Base-by-base conservation (phyloP, 2,113 vertebrate genomes). In the Scalopus aquaticus region DNA sequence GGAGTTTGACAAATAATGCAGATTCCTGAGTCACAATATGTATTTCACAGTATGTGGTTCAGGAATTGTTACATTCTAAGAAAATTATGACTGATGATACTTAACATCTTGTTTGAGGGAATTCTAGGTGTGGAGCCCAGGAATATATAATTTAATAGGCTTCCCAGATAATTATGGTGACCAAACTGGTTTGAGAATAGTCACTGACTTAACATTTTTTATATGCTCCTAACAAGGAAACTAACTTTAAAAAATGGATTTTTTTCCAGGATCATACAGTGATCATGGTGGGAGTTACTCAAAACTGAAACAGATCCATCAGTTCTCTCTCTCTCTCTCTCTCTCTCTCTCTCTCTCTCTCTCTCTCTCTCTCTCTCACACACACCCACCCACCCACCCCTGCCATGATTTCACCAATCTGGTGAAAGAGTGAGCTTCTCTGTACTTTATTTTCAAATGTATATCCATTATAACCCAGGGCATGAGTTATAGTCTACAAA, bases 141-240 rank as follows among this genome's bases (percentile, higher is more conserved):
- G 37, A 79, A 79, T 83, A 30, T 39, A 37, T 44, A 88, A 32
- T 94, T 95, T 96, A 92, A 54, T 81, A 76, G 67, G 42, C 74
- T 81, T 92, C 74, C 73, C 73, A 92, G 30, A 81, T 86, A 79
- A 96, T 80, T 70, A 85, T 6, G 44, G 60, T 89, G 20, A 60
- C 62, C 72, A 84, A 67, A 92, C 19, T 76, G 42, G 89, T 44
- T 76, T 86, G 65, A 84, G 65, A 94, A 94, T 56, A 51, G 49
- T 17, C 60, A 96, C 69, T 65, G 24, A 72, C 72, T 67, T 88
- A 22, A 92, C 15, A 60, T 80, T 83, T 87, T 72, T 87, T 69
- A 81, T 22, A 88, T 72, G 24, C 9, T 9, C 44, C 5, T 51
- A 85, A n/a, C 9, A 85, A 20, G 19, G 65, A 65, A 58, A 64